Percentiles rank a stretch among this genome's conserved stretches.
Evolutionary conservation across 2,797 vertebrate genomes (phyloP).

Genomic region (Notoglanidium macrostoma): DNA sequence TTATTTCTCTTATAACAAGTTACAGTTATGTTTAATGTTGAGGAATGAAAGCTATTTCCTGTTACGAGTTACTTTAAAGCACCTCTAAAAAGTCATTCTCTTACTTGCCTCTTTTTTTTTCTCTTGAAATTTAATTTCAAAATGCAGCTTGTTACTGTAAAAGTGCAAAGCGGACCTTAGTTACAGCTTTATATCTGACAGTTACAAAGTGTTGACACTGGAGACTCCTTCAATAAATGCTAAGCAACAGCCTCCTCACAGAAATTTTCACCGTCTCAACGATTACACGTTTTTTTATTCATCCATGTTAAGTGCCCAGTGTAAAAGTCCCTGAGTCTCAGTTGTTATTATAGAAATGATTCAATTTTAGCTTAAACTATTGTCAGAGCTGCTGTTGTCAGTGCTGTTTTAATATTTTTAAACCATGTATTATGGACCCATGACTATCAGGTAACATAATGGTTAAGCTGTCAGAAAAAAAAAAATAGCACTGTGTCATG

Average conservation of each 20-base stretch:
- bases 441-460: neutral
- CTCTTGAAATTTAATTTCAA: neutral
- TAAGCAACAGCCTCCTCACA: neutral
- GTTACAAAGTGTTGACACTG: neutral
- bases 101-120: neutral
- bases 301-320: neutral
- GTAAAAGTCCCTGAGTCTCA: neutral
- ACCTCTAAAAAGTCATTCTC: neutral
- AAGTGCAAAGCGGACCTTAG: neutral
- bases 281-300: neutral
- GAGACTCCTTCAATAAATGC: neutral
- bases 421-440: neutral
- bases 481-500: neutral
- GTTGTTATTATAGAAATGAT: neutral
- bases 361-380: neutral
- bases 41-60: neutral
- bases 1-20: neutral
- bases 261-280: neutral
- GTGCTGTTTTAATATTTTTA: neutral
- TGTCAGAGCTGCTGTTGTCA: neutral
- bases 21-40: neutral
- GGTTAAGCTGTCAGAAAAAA: neutral
- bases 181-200: neutral
- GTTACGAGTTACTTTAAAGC: neutral
- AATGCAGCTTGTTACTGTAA: neutral